Base-by-base conservation (phyloP, 2,113 vertebrate species). In the Rhinolophus sinicus region DNA sequence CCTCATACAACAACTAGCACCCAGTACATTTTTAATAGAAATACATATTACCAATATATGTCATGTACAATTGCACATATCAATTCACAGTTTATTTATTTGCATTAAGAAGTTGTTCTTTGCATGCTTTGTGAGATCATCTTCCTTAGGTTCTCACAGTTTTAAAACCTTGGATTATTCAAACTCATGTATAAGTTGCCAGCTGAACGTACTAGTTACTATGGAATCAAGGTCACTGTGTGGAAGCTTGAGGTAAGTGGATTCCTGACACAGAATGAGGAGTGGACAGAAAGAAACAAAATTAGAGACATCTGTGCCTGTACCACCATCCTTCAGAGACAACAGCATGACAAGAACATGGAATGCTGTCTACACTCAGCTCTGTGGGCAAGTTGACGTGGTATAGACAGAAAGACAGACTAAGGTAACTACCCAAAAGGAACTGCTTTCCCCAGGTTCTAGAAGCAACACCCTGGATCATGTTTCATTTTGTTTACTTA, bases 401-500 rank as follows among this genome's bases (percentile, higher is more conserved):
- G 50, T 77, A 11, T 18, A 84, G 65, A 84, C 77, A 96, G 64
- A 96, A 67, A 78, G 73, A 65, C 47, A 96, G 47, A 97, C 38
- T 76, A 95, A 96, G 72, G 77, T 87, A 93, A 75, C 76, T 93
- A 90, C 82, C 58, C 94, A 93, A 65, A 88, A 96, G 83, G 56
- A 97, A 78, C 11, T 60, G 52, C 60, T 86, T 80, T 78, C n/a
- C 67, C 67, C 60, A 38, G 69, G 54, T 94, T 96, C 91, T 77
- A 96, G 81, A 96, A 97, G 81, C 78, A 96, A 97, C 81, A 84
- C 85, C 64, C 89, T 80, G 28, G 89, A 93, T 96, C 90, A 54
- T 76, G 97, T 95, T 98, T 96, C 95, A 94, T 89, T 70, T 93
- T 97, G 89, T 95, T 96, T 94, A 94, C 85, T 93, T 98, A n/a